A percentile compares a stretch with the other conserved stretches of the same genome.
phyloP scores from a whole-genome alignment of 2,888 invertebrate species.

The Plagodis pulveraria region DNA sequence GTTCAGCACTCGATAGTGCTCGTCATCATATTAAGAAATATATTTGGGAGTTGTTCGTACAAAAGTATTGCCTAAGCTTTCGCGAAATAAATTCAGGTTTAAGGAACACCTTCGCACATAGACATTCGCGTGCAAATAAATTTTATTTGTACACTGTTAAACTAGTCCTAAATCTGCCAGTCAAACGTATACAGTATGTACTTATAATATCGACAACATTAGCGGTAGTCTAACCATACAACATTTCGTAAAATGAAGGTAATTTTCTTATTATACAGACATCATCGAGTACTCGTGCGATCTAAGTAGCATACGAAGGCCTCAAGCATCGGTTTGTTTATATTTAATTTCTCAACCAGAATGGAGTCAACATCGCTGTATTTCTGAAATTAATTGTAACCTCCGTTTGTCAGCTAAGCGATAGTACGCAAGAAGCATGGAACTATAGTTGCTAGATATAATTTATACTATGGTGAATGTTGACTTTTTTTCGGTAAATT shows the following conservation, averaged over 20 bases:
- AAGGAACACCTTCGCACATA: no score
- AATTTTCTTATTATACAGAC: conserved; percentile 1
- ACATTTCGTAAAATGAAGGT: not conserved
- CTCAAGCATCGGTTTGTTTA: conserved; percentile 54
- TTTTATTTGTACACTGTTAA: no score
- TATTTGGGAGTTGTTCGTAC: no score
- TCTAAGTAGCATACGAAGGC: conserved; percentile 34
- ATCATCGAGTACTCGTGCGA: not conserved
- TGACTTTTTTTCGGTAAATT: not conserved
- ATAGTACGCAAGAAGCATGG: conserved; percentile 46
- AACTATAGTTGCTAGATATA: conserved; percentile 31
- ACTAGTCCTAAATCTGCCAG: no score
- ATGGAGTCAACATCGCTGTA: conserved; percentile 61
- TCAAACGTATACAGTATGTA: no score
- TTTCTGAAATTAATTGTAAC: conserved; percentile 70
- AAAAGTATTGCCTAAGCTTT: no score
- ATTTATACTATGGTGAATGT: not conserved
- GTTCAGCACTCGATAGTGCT: no score
- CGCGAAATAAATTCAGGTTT: no score
- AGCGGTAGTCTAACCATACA: no score
- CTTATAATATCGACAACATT: no score
- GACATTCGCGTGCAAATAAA: no score
- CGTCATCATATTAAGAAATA: no score
- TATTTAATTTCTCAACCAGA: conserved; percentile 63
- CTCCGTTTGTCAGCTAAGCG: conserved; percentile 63